These are phyloP conservation scores for Limenitis camilla DNA, from an alignment of 2,888 invertebrate genomes.

Conservation along the genomic window DNA sequence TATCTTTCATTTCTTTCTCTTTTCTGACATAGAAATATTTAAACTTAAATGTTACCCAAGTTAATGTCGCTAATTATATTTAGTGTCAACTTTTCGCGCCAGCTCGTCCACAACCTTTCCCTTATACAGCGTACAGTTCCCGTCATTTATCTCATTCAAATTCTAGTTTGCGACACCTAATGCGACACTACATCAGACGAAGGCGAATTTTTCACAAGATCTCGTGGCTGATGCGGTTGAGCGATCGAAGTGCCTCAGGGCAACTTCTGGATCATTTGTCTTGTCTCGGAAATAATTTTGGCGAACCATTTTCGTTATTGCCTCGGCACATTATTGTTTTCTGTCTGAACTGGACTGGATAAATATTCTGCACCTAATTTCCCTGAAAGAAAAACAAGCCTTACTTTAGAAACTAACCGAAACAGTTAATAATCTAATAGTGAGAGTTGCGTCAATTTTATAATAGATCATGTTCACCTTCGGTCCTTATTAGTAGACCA, in stretches of 20 bases:
- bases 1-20: too few relatives aligned
- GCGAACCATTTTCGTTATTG: constrained; percentile 8
- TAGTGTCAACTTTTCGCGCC: not conserved
- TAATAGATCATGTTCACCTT: too few relatives aligned
- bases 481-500: too few relatives aligned
- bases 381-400: too few relatives aligned
- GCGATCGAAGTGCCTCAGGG: constrained; percentile 18
- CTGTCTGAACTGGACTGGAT: not conserved
- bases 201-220: constrained; percentile 48
- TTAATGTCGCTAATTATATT: not conserved
- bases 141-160: constrained; percentile 66
- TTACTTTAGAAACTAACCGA: too few relatives aligned
- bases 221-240: constrained; percentile 22
- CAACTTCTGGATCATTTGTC: constrained; percentile 18
- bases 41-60: too few relatives aligned
- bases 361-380: not conserved
- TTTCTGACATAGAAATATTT: too few relatives aligned
- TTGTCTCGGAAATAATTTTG: constrained; percentile 19
- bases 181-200: constrained; percentile 41
- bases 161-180: constrained; percentile 57
- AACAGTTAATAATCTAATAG: too few relatives aligned
- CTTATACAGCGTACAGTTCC: constrained; percentile 8
- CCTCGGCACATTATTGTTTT: constrained; percentile 7
- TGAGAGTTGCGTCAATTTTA: too few relatives aligned
- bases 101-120: not conserved